These are phyloP conservation scores for Dasyurus viverrinus DNA, from an alignment of 2,113 vertebrate genomes.

Conservation along the genomic window DNA sequence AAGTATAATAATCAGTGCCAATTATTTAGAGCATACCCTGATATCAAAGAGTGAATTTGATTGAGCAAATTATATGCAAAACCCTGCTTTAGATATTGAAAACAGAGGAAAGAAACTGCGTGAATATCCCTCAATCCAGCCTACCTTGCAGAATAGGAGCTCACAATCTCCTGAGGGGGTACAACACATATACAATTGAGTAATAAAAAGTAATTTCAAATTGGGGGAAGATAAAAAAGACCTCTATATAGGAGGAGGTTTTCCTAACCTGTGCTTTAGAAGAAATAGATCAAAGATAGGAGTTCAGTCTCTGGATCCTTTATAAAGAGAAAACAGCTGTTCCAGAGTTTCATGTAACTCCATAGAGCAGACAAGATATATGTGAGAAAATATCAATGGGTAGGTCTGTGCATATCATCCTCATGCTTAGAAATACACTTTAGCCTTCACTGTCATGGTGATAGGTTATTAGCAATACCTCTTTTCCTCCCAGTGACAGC, in stretches of 20 bases:
- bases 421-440: neutral
- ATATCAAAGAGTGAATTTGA: neutral
- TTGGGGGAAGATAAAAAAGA: neutral
- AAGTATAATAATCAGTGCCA: conserved; percentile 43
- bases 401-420: neutral
- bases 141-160: neutral
- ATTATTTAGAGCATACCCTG: neutral
- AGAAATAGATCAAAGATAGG: neutral
- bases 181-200: neutral
- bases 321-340: neutral
- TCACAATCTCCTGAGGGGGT: neutral
- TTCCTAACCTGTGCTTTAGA: neutral
- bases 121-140: neutral
- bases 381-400: neutral
- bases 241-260: neutral
- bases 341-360: neutral
- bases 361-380: neutral
- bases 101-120: neutral
- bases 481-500: neutral
- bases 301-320: neutral
- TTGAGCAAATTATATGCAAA: neutral
- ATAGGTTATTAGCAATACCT: neutral
- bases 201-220: neutral
- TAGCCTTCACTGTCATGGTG: neutral
- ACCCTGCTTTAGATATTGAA: neutral